Conservation (phyloP, 2,113 vertebrate genomes). For the Gulo gulo region DNA sequence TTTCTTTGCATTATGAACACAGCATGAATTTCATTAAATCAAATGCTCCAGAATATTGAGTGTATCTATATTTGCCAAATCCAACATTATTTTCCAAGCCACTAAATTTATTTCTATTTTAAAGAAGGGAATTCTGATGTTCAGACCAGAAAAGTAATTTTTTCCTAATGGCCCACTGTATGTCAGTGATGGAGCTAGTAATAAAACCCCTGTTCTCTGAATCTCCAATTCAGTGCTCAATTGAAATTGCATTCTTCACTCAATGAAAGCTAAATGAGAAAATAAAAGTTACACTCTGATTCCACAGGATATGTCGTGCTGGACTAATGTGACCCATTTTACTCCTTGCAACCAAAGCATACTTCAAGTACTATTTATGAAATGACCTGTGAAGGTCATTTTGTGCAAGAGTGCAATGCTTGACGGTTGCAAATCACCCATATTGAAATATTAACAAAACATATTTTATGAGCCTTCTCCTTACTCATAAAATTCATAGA, state of each 20-base stretch:
- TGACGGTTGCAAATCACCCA: background rate
- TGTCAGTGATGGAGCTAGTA: conserved; percentile 57
- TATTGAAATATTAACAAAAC: conserved; percentile 7
- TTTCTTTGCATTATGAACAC: background rate
- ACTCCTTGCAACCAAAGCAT: background rate
- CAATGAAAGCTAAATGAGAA: conserved; percentile 52
- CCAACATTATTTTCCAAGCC: background rate
- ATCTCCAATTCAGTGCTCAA: conserved; percentile 28
- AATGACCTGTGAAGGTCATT: conserved; percentile 22
- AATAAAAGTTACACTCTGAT: conserved; percentile 14
- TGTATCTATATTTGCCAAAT: conserved; percentile 13
- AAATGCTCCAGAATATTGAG: conserved; percentile 15
- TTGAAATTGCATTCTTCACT: conserved; percentile 56
- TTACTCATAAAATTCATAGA: background rate
- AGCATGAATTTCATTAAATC: conserved; percentile 10
- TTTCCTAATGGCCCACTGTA: conserved; percentile 30
- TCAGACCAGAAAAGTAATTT: conserved; percentile 43
- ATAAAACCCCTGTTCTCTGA: conserved; percentile 27
- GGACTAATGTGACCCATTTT: conserved; percentile 28
- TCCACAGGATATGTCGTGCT: background rate
- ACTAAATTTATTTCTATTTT: conserved; percentile 46
- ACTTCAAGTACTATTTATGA: background rate
- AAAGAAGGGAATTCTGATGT: conserved; percentile 20
- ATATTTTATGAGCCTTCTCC: background rate
- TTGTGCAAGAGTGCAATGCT: background rate